Evolutionary conservation across 2,113 vertebrate species (phyloP).

Genomic region (Theristicus caerulescens): DNA sequence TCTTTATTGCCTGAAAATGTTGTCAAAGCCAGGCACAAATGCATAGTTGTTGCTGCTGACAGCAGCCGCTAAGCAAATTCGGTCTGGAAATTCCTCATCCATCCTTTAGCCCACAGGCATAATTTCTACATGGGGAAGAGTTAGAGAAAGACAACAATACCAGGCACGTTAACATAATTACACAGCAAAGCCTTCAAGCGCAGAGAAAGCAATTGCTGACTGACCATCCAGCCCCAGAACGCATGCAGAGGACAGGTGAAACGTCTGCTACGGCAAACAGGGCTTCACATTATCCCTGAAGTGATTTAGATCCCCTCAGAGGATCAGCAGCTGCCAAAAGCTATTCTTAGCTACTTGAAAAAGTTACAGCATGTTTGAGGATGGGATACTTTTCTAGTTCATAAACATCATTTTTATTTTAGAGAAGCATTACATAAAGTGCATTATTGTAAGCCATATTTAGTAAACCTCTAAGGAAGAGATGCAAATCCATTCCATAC

Average conservation of each 20-base stretch:
- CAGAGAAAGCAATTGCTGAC: not conserved
- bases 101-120: not conserved
- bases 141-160: not conserved
- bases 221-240: not conserved
- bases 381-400: not conserved
- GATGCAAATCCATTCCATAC: not conserved
- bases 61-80: not conserved
- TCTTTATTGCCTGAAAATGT: rapidly evolving
- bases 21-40: not conserved
- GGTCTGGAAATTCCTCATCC: not conserved
- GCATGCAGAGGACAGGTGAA: not conserved
- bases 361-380: not conserved
- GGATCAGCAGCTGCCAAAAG: slow-evolving; percentile 19
- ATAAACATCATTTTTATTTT: slow-evolving; percentile 9
- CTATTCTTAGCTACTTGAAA: slow-evolving; percentile 23
- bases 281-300: not conserved
- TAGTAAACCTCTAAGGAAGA: not conserved
- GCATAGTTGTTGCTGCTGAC: not conserved
- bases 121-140: slow-evolving; percentile 4
- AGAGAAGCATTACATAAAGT: not conserved
- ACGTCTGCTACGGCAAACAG: not conserved
- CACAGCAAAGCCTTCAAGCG: not conserved
- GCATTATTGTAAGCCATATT: not conserved
- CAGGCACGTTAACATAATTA: slow-evolving; percentile 35
- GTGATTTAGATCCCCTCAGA: slow-evolving; percentile 13